Evolutionary conservation across 2,113 vertebrate genomes (phyloP), one percentile per base, ranked within the genome.

Genomic region (Alosa alosa): DNA sequence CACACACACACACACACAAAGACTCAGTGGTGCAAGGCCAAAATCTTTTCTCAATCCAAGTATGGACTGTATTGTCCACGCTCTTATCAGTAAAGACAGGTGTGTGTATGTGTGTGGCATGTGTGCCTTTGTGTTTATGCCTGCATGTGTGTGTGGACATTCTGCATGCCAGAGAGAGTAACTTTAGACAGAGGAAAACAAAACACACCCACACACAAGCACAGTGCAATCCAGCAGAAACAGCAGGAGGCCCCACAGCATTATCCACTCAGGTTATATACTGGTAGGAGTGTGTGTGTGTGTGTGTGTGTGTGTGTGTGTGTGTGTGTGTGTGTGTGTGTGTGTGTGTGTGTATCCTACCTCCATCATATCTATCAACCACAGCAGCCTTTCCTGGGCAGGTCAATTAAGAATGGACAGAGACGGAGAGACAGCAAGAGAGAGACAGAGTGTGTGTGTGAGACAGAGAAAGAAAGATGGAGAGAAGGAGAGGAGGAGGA

Each of bases 331-430:
- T 31, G 44, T 60, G 86, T 87, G 46, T 86, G n/a, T 31, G 44
- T 60, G 86, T 87, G 86, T 68, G 86, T 88, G 22, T 88, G 52
- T 84, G 87, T 89, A 89, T 93, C 94, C 95, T 98, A 99, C 98
- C 98, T 99, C 98, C 98, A 99, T 99, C 94, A 99, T 96, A 96
- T 99, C 98, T 95, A 99, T 97, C 81, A 99, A 96, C 98, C 98
- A 99, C 88, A 99, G 95, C 89, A 99, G 96, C 82, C 98, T 95
- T 92, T 99, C 98, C 98, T 99, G 94, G 81, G 85, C 91, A 83
- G 1, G 87, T 88, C 50, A 83, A 84, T 68, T 60, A 85, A 87
- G 90, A 36, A 41, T 9, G 49, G 1, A 78, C 7, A 44, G 57
- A 60, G 55, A 60, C 55, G 72, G 36, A 78, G 83, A 45, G 75